Percentiles rank a stretch among this genome's conserved stretches.
Evolutionary conservation across 2,888 invertebrate genomes (phyloP).

Genomic region (Syrista parreyssii): DNA sequence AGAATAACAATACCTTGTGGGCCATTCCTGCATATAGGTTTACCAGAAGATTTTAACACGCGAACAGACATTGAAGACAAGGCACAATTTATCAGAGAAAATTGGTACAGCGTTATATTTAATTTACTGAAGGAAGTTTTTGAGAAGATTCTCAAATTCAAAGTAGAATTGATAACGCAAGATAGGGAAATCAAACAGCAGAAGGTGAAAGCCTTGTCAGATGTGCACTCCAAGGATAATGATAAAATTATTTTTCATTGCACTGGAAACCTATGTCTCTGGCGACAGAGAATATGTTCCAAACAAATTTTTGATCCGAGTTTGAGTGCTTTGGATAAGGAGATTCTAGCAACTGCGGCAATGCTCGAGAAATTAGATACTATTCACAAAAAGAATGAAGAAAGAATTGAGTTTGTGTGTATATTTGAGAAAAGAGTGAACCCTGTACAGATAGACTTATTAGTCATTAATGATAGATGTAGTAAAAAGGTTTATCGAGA

Average conservation of each 20-base stretch:
- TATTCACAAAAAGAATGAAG: background rate
- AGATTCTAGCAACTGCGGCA: slow-evolving; percentile 58
- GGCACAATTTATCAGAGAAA: slow-evolving; percentile 30
- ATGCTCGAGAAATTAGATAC: slow-evolving; percentile 47
- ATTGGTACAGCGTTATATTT: slow-evolving; percentile 54
- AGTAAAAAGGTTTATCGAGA: slow-evolving; percentile 52
- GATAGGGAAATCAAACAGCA: slow-evolving; percentile 53
- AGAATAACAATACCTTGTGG: slow-evolving; percentile 36
- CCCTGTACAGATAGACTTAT: slow-evolving; percentile 48
- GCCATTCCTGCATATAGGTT: slow-evolving; percentile 32
- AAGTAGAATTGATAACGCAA: slow-evolving; percentile 39
- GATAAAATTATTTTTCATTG: slow-evolving; percentile 52
- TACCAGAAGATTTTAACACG: slow-evolving; percentile 33
- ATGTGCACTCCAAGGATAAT: slow-evolving; percentile 57
- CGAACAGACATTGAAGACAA: slow-evolving; percentile 36
- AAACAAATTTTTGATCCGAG: slow-evolving; percentile 38
- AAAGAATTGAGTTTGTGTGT: slow-evolving; percentile 44
- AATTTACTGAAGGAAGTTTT: slow-evolving; percentile 55
- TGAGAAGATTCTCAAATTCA: slow-evolving; percentile 55
- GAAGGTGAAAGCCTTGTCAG: slow-evolving; percentile 55
- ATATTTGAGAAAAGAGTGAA: slow-evolving; percentile 44
- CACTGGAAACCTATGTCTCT: slow-evolving; percentile 54
- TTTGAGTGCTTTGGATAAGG: slow-evolving; percentile 54
- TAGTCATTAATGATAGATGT: slow-evolving; percentile 42
- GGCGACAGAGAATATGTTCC: slow-evolving; percentile 55